These are phyloP conservation scores for Macroteleia sp. DNA, from an alignment of 2,888 invertebrate genomes.

Conservation along the genomic window DNA sequence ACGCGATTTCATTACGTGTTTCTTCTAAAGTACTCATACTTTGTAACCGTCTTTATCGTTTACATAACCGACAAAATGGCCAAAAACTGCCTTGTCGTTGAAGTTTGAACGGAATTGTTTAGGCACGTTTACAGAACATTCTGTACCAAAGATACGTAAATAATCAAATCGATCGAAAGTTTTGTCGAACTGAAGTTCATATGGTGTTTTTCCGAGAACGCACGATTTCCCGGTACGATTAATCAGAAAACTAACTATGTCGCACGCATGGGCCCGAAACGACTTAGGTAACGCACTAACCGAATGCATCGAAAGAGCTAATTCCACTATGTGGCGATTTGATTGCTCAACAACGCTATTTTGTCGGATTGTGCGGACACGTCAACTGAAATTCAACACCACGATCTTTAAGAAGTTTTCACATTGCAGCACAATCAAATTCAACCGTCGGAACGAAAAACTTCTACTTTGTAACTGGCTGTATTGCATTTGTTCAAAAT, in stretches of 20 bases:
- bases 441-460: slow-evolving; percentile 61
- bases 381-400: slow-evolving; percentile 30
- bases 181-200: slow-evolving; percentile 38
- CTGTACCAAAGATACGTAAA: slow-evolving; percentile 38
- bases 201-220: slow-evolving; percentile 23
- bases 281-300: slow-evolving; percentile 34
- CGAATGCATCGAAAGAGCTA: slow-evolving; percentile 47
- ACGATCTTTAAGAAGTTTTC: not conserved
- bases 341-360: slow-evolving; percentile 36
- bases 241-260: slow-evolving; percentile 33
- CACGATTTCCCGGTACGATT: slow-evolving; percentile 55
- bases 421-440: slow-evolving; percentile 48
- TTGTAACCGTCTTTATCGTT: slow-evolving; percentile 32
- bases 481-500: slow-evolving; percentile 56
- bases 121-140: slow-evolving; percentile 47
- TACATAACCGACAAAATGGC: slow-evolving; percentile 19
- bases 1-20: too few relatives aligned
- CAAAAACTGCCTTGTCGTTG: slow-evolving; percentile 15
- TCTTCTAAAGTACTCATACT: slow-evolving; percentile 27
- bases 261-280: slow-evolving; percentile 38
- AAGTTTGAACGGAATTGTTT: slow-evolving; percentile 44
- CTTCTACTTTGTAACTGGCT: slow-evolving; percentile 58
- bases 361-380: slow-evolving; percentile 40
- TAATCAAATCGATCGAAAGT: slow-evolving; percentile 46
- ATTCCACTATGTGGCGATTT: slow-evolving; percentile 17